phyloP scores from a whole-genome alignment of 2,113 vertebrate genomes.

The Apus apus region DNA sequence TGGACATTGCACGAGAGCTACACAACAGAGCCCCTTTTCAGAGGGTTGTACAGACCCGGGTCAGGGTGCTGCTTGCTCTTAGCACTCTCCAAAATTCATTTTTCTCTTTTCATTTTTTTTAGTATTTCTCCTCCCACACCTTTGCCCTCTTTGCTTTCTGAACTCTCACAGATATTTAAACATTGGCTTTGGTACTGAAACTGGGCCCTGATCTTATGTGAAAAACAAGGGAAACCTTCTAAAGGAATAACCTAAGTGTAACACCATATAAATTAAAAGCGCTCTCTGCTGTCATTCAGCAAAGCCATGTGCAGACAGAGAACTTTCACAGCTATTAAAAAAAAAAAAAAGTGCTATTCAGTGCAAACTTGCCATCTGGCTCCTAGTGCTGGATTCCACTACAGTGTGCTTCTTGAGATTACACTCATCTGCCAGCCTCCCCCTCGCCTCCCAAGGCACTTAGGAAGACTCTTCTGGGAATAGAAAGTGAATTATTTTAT shows the following conservation, averaged over 20 bases:
- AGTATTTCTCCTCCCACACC: background rate
- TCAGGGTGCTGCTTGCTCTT: background rate
- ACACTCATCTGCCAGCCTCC: conserved; percentile 67
- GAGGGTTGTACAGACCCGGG: background rate
- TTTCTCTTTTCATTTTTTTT: background rate
- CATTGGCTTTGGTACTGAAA: conserved; percentile 7
- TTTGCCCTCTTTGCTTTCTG: conserved; percentile 9
- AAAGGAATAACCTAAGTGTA: conserved; percentile 37
- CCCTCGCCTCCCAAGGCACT: conserved; percentile 69
- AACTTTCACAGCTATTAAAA: conserved; percentile 74
- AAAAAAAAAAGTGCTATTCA: conserved; percentile 70
- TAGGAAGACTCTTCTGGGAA: conserved; percentile 76
- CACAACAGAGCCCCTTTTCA: background rate
- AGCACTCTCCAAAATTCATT: background rate
- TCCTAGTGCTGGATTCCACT: conserved; percentile 61
- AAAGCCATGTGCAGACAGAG: conserved; percentile 64
- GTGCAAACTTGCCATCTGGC: conserved; percentile 73
- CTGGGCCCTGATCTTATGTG: background rate
- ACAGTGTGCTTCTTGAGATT: conserved; percentile 63
- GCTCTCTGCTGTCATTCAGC: conserved; percentile 62
- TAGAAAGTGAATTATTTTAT: conserved; percentile 74
- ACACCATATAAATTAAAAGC: conserved; percentile 58
- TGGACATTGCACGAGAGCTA: fast-evolving
- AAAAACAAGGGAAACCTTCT: conserved; percentile 46
- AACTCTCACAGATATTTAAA: conserved; percentile 1